phyloP scores from a whole-genome alignment of 1,140 invertebrate genomes.

The Leptinotarsa defecta region DNA sequence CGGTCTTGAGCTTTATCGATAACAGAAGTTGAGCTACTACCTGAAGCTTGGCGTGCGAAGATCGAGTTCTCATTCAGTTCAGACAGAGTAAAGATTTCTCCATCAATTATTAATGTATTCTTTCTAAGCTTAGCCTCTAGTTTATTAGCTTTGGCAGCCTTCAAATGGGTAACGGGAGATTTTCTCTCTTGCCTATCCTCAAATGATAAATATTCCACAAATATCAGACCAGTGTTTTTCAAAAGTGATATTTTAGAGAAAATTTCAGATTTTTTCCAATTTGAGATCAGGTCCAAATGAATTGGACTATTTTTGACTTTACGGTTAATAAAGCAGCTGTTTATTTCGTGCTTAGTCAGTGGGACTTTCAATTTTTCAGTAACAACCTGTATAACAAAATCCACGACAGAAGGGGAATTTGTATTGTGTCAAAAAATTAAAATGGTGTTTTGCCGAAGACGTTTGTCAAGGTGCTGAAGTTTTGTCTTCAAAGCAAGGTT shows the following conservation, averaged over 20 bases:
- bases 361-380: not conserved
- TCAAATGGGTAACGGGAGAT: not conserved
- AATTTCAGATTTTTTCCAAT: not conserved
- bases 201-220: not conserved
- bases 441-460: not conserved
- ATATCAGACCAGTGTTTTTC: not conserved
- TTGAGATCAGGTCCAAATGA: not conserved
- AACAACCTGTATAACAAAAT: not conserved
- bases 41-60: not conserved
- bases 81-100: not conserved
- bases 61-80: not conserved
- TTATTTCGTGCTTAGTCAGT: not conserved
- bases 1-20: not conserved
- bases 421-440: not conserved
- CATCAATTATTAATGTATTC: not conserved
- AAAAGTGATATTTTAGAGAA: not conserved
- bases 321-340: not conserved
- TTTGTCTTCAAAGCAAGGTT: not conserved
- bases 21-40: not conserved
- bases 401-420: not conserved
- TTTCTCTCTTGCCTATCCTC: not conserved
- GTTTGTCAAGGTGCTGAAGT: not conserved
- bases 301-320: not conserved
- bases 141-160: not conserved
- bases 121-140: not conserved